Evolutionary conservation across 1,140 invertebrate genomes (phyloP), one percentile per base, ranked within the genome.

Genomic region (Campodea augens): DNA sequence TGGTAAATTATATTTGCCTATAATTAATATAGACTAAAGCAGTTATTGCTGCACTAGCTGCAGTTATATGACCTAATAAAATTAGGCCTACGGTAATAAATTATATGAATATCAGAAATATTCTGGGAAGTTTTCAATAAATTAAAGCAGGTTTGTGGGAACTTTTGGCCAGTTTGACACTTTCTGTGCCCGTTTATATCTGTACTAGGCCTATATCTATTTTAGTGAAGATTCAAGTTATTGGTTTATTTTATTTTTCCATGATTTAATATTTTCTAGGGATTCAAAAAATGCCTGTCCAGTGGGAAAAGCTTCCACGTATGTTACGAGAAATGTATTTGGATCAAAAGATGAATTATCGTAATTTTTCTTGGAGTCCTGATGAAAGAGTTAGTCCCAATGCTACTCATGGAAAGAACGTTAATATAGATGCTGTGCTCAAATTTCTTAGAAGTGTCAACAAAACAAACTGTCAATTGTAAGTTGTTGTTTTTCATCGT

Each of bases 241-340:
- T n/a, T n/a, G n/a, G n/a, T n/a, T n/a, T n/a, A n/a, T n/a, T n/a
- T n/a, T 46, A 45, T 49, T 41, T 25, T 37, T 41, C 25, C 25
- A 46, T 50, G 36, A 42, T 42, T 51, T 46, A 53, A 51, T 36
- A 43, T 41, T 43, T 52, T 54, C 18, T 48, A 85, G 82, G 81
- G 81, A 64, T 85, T 41, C 82, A 87, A 62, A 81, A 81, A 51
- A 60, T 80, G 49, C 82, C 82, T 0, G 78, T 81, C 2, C 65
- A 81, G 54, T 85, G 81, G 77, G 70, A 81, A 53, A 72, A 70
- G 48, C 74, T 77, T 0, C 68, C 72, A 10, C 66, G 70, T 7
- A 70, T 76, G 50, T 60, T 82, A 1, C 67, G 78, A 41, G 75
- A 80, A 48, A 69, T 77, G 52, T 83, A 84, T 61, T 49, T 83